Evolutionary conservation across 2,888 invertebrate genomes (phyloP).

Genomic region (Hylaea fasciaria): DNA sequence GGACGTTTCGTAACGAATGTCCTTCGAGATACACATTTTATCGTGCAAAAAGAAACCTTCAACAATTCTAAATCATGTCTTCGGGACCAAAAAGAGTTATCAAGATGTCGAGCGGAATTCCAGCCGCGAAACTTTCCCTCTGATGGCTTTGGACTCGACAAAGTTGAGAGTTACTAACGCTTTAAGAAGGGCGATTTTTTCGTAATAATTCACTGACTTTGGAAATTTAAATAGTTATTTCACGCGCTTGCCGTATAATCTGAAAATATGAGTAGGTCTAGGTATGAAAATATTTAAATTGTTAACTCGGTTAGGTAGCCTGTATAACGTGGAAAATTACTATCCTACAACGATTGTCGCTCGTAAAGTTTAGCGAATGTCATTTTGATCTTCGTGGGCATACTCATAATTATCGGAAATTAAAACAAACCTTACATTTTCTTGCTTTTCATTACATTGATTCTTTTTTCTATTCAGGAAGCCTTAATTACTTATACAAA

Average conservation of each 20-base stretch:
- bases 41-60: constrained; percentile 46
- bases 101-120: constrained; percentile 52
- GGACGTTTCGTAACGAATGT: constrained; percentile 34
- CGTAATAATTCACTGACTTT: constrained; percentile 4
- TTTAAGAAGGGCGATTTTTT: constrained; percentile 10
- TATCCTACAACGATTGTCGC: too few relatives aligned
- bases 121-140: constrained; percentile 18
- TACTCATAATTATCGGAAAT: too few relatives aligned
- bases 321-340: too few relatives aligned
- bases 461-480: constrained; percentile 31
- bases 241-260: too few relatives aligned
- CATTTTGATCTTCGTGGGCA: too few relatives aligned
- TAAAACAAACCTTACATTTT: too few relatives aligned
- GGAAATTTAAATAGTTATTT: constrained; percentile 1
- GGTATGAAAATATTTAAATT: too few relatives aligned
- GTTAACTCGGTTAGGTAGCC: too few relatives aligned
- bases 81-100: constrained; percentile 55
- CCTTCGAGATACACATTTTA: constrained; percentile 42
- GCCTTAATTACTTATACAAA: constrained; percentile 58
- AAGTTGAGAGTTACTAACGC: constrained; percentile 14
- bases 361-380: too few relatives aligned
- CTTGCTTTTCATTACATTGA: neutral
- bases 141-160: constrained; percentile 21
- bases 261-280: too few relatives aligned
- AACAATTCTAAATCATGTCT: constrained; percentile 58